A percentile compares a stretch with the other conserved stretches of the same genome.
These are phyloP conservation scores for Philotrypesis tridentata DNA, from an alignment of 1,140 invertebrate genomes.

Conservation along the genomic window DNA sequence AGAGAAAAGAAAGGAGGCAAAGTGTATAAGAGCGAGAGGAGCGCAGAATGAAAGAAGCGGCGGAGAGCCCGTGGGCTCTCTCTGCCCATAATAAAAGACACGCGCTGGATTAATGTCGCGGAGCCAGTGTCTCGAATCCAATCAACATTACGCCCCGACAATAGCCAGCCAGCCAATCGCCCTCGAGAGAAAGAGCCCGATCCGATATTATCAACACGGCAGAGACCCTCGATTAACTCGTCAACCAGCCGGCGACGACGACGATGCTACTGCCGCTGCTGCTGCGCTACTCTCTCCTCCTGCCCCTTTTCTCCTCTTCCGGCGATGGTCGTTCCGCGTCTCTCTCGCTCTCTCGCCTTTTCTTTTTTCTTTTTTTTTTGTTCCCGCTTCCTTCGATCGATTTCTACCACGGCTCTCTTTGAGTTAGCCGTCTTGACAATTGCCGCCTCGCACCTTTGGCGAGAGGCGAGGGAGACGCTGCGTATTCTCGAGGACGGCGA, in stretches of 20 bases:
- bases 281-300: no score
- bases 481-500: not conserved
- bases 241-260: conserved; percentile 37
- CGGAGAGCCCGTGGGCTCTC: not conserved
- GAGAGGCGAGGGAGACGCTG: not conserved
- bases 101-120: conserved; percentile 50
- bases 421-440: not conserved
- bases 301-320: conserved; percentile 3
- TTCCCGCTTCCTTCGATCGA: not conserved
- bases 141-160: conserved; percentile 50
- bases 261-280: not conserved
- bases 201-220: conserved; percentile 48
- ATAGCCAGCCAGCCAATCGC: conserved; percentile 51
- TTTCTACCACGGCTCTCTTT: not conserved
- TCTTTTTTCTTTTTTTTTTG: no score
- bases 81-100: conserved; percentile 46
- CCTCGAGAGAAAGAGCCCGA: conserved; percentile 11
- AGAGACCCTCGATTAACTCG: conserved; percentile 49
- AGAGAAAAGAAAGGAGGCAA: conserved; percentile 10
- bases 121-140: conserved; percentile 44
- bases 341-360: not conserved
- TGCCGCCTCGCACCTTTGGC: not conserved
- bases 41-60: not conserved
- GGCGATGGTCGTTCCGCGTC: not conserved
- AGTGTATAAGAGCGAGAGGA: no score